phyloP scores from a whole-genome alignment of 2,888 invertebrate genomes.

The Stramonita haemastoma region DNA sequence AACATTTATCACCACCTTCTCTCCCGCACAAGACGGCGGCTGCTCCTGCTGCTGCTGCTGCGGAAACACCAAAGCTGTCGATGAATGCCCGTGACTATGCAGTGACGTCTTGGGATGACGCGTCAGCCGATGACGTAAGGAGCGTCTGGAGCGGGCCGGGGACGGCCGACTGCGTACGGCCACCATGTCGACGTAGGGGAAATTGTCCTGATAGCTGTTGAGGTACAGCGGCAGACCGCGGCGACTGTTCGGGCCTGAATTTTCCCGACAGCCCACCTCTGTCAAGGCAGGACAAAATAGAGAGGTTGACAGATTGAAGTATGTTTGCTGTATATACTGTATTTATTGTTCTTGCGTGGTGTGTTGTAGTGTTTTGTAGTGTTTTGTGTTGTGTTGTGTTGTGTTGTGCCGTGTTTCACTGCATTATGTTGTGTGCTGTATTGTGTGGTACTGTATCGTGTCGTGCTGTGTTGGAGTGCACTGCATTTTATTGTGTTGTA shows the following conservation, averaged over 20 bases:
- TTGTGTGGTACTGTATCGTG: too few relatives aligned
- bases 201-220: constrained; percentile 9
- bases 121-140: background rate
- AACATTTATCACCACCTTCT: background rate
- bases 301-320: too few relatives aligned
- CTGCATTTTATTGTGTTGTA: too few relatives aligned
- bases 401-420: too few relatives aligned
- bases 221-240: background rate
- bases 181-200: constrained; percentile 22
- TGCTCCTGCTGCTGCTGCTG: too few relatives aligned
- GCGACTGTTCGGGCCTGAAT: background rate
- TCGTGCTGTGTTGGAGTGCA: too few relatives aligned
- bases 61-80: background rate
- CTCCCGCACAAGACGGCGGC: background rate
- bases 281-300: background rate
- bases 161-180: background rate
- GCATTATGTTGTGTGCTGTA: too few relatives aligned
- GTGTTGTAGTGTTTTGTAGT: too few relatives aligned
- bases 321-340: too few relatives aligned
- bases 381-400: too few relatives aligned
- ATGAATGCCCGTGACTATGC: background rate
- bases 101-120: background rate
- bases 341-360: too few relatives aligned
- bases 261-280: constrained; percentile 36
- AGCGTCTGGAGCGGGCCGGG: background rate